Base-by-base conservation (phyloP, 2,888 invertebrate species). In the Vesta saturnalis region DNA sequence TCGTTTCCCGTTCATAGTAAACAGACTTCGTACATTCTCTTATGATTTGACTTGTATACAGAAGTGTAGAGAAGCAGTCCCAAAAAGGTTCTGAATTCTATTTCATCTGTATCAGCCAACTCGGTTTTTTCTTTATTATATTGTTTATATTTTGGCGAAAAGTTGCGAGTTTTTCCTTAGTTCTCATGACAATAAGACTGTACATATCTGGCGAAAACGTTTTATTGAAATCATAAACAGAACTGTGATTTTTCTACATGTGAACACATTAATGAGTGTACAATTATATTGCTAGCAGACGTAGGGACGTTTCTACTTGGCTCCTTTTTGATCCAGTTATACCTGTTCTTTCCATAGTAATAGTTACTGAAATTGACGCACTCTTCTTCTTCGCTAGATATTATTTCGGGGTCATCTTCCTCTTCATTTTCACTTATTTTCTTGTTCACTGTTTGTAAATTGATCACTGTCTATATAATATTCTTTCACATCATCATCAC, bases 21-120 rank as follows among this genome's bases (percentile, higher is more conserved):
- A 49, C 14, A 49, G 49, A 49, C 49, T 49, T 49, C 49, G 49
- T 49, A 49, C 16, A 49, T 49, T 16, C 14, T 46, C 46, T n/a
- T n/a, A n/a, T 46, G 46, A 46, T 46, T 46, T 46, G 46, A 46
- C 46, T 46, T 46, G 46, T 46, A 46, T 14, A 46, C n/a, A 14
- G 46, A 46, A 46, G 49, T 49, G 16, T 49, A 49, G 15, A 49
- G 49, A 49, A 49, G 16, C 16, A 49, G 16, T 49, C 49, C 16
- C 49, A 49, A 49, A 49, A 49, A n/a, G n/a, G 16, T 16, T 49
- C 16, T 49, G 49, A 49, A 49, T 49, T 49, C 16, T 10, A 49
- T 49, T 49, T 15, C 49, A 49, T 16, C 49, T 15, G 10, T 49
- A 15, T 49, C 49, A 49, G 8, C 3, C 15, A n/a, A n/a, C n/a